These are phyloP conservation scores for Ceramica pisi DNA, from an alignment of 2,888 invertebrate genomes.

Conservation along the genomic window DNA sequence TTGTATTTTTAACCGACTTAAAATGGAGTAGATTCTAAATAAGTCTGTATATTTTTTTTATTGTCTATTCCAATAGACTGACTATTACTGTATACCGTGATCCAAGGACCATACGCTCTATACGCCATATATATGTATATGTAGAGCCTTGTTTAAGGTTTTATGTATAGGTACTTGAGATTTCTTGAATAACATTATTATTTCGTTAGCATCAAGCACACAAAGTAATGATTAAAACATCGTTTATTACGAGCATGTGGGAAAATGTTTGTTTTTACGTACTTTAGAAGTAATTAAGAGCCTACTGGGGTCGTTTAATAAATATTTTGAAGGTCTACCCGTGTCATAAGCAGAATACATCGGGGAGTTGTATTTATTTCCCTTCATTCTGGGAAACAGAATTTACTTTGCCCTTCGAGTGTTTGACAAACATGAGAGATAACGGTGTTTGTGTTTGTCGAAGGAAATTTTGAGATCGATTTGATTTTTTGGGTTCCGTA, in stretches of 20 bases:
- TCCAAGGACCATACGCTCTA: too few species aligned
- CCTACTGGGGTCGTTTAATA: background rate
- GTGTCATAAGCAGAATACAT: constrained; percentile 16
- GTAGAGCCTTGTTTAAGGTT: too few species aligned
- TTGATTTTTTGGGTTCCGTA: background rate
- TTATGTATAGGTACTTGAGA: too few species aligned
- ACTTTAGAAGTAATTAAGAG: constrained; percentile 10
- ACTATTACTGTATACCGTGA: too few species aligned
- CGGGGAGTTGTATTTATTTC: background rate
- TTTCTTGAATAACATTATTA: background rate
- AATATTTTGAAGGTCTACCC: constrained; percentile 20
- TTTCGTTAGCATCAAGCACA: background rate
- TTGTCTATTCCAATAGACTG: background rate
- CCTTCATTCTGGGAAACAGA: background rate
- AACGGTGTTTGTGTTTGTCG: background rate
- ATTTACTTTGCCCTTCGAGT: constrained; percentile 8
- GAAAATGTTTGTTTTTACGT: constrained; percentile 4
- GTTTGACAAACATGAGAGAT: constrained; percentile 2
- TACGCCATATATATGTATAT: too few species aligned
- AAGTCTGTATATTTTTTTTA: background rate
- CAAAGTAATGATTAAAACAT: background rate
- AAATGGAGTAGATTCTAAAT: background rate
- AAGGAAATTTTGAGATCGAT: constrained; percentile 3
- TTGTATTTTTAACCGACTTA: background rate
- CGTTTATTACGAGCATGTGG: background rate